Evolutionary conservation across 2,888 invertebrate species (phyloP).

Genomic region (Heliothis peltigera): DNA sequence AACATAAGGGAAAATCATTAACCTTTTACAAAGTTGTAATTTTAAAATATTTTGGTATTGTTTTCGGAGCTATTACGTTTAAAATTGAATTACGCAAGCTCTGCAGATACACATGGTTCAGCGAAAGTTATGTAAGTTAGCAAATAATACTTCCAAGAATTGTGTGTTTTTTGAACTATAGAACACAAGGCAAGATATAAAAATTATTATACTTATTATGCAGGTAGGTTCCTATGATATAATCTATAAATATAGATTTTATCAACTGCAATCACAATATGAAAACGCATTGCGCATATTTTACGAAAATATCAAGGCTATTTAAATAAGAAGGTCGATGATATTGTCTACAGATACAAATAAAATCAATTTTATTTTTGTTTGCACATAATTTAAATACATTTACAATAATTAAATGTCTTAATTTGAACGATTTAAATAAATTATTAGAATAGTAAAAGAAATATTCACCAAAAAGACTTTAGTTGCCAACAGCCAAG

Average conservation of each 20-base stretch:
- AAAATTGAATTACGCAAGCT: not conserved
- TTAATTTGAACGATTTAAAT: not conserved
- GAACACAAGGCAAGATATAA: too few species aligned
- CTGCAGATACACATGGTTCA: not conserved
- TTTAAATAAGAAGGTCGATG: too few species aligned
- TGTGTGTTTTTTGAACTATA: not conserved
- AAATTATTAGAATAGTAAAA: constrained; percentile 23
- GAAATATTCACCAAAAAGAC: constrained; percentile 79
- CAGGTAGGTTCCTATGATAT: not conserved
- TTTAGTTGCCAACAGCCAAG: constrained; percentile 84
- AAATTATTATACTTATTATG: too few species aligned
- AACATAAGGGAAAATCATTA: too few species aligned
- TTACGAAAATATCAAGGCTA: not conserved
- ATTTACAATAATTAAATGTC: not conserved
- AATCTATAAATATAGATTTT: not conserved
- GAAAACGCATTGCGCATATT: not conserved
- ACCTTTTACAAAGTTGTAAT: too few species aligned
- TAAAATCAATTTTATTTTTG: too few species aligned
- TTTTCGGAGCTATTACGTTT: not conserved
- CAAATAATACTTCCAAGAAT: not conserved
- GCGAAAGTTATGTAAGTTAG: not conserved
- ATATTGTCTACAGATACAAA: too few species aligned
- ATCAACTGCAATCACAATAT: not conserved
- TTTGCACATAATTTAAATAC: not conserved
- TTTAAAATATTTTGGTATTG: not conserved